Conservation (phyloP, 2,888 invertebrate genomes). For the Callosobruchus maculatus region DNA sequence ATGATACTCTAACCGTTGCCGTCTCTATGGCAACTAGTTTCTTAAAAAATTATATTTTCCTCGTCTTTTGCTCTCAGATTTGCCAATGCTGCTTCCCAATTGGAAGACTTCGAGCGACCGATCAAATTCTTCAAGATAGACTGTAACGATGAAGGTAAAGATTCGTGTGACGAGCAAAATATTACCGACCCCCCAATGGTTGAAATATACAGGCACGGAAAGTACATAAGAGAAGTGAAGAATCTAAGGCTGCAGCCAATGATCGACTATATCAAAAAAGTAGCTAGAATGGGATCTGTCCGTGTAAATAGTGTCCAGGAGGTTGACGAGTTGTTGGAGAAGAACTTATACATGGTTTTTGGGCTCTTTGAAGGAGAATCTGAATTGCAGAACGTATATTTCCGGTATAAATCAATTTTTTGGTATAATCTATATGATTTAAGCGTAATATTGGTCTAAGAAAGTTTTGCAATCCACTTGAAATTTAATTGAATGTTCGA, state of each 20-base stretch:
- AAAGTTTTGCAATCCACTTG: too few species aligned
- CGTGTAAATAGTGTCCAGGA: not conserved
- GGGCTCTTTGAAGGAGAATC: not conserved
- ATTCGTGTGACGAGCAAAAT: not conserved
- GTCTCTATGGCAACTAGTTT: too few species aligned
- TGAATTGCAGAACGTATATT: not conserved
- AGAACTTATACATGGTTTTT: not conserved
- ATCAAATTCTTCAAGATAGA: not conserved
- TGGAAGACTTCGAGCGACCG: not conserved
- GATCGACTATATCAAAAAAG: not conserved
- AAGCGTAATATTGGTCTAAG: too few species aligned
- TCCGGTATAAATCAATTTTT: not conserved
- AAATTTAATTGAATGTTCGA: too few species aligned
- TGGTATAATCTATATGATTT: too few species aligned
- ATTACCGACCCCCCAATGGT: not conserved
- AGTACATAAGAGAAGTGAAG: not conserved
- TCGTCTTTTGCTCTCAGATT: not conserved
- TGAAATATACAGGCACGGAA: not conserved
- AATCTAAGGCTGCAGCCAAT: not conserved
- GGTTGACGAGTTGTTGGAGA: not conserved
- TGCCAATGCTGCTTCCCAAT: not conserved
- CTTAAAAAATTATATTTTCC: too few species aligned
- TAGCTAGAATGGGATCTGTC: not conserved
- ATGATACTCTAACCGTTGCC: too few species aligned
- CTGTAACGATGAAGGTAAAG: not conserved